phyloP scores from a whole-genome alignment of 2,888 invertebrate species.

The Calameuta filiformis region DNA sequence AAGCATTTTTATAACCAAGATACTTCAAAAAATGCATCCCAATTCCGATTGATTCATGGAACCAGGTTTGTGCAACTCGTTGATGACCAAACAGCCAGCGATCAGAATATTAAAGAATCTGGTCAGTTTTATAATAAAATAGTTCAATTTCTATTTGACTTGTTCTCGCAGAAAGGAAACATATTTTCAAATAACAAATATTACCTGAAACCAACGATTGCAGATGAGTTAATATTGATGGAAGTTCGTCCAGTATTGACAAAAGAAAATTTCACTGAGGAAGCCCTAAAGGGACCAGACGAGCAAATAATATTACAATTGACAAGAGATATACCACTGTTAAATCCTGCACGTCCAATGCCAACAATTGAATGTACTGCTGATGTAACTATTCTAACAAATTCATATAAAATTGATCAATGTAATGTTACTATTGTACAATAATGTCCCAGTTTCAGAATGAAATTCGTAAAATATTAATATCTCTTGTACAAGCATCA shows the following conservation, averaged over 20 bases:
- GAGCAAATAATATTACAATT: slow-evolving; percentile 65
- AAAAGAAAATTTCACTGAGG: slow-evolving; percentile 51
- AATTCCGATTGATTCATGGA: slow-evolving; percentile 53
- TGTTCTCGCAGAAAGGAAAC: background rate
- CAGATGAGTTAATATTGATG: slow-evolving; percentile 57
- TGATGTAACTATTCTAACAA: slow-evolving; percentile 61
- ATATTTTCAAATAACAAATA: background rate
- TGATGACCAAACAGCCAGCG: slow-evolving; percentile 45
- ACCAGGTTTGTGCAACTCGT: slow-evolving; percentile 45
- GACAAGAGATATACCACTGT: slow-evolving; percentile 64
- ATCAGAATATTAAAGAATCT: slow-evolving; percentile 49
- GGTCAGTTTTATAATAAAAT: slow-evolving; percentile 36
- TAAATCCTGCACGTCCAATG: slow-evolving; percentile 54
- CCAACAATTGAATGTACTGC: slow-evolving; percentile 66
- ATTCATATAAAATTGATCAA: background rate
- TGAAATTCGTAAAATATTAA: slow-evolving; percentile 75
- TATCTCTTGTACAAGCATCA: slow-evolving; percentile 74
- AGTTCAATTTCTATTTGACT: background rate
- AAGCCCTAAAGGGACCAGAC: slow-evolving; percentile 66
- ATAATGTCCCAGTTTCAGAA: slow-evolving; percentile 70
- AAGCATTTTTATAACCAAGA: slow-evolving; percentile 57
- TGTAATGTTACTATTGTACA: background rate
- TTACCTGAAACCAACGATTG: slow-evolving; percentile 12
- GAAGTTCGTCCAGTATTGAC: slow-evolving; percentile 37
- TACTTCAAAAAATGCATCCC: slow-evolving; percentile 32